A percentile compares a stretch with the other conserved stretches of the same genome.
Conservation (phyloP, 2,113 vertebrate genomes). For the Osmerus mordax region DNA sequence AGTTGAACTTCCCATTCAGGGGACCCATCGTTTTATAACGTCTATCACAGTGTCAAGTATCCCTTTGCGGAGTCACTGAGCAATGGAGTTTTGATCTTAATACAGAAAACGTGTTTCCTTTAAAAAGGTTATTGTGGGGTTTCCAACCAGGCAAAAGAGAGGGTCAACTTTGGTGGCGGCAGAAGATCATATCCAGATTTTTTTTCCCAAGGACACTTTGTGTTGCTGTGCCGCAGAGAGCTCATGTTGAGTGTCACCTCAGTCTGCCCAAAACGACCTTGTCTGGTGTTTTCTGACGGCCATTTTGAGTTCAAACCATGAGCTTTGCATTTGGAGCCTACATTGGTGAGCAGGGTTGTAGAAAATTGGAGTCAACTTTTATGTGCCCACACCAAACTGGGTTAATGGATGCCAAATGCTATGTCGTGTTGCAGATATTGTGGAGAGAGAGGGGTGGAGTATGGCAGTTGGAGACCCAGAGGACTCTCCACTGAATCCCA, state of each 20-base stretch:
- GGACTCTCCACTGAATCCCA: slow-evolving; percentile 9
- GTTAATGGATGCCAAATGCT: slow-evolving; percentile 49
- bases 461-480: slow-evolving; percentile 21
- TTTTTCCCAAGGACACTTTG: neutral
- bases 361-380: slow-evolving; percentile 37
- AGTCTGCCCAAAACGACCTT: neutral
- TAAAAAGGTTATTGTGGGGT: neutral
- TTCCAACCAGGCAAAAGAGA: neutral
- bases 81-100: neutral
- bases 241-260: slow-evolving; percentile 5
- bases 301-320: neutral
- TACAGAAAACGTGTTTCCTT: slow-evolving; percentile 8
- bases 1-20: slow-evolving; percentile 14
- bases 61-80: neutral
- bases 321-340: neutral
- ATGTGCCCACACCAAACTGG: slow-evolving; percentile 25
- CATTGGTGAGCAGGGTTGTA: slow-evolving; percentile 23
- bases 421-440: slow-evolving; percentile 23
- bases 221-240: neutral
- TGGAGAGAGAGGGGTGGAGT: neutral
- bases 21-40: slow-evolving; percentile 9
- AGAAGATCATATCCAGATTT: slow-evolving; percentile 21
- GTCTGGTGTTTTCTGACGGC: neutral
- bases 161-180: neutral
- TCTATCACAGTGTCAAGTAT: slow-evolving; percentile 25